A percentile compares a stretch with the other conserved stretches of the same genome.
Conservation (phyloP, 2,797 vertebrate species). For the Diglossa cyanea region DNA sequence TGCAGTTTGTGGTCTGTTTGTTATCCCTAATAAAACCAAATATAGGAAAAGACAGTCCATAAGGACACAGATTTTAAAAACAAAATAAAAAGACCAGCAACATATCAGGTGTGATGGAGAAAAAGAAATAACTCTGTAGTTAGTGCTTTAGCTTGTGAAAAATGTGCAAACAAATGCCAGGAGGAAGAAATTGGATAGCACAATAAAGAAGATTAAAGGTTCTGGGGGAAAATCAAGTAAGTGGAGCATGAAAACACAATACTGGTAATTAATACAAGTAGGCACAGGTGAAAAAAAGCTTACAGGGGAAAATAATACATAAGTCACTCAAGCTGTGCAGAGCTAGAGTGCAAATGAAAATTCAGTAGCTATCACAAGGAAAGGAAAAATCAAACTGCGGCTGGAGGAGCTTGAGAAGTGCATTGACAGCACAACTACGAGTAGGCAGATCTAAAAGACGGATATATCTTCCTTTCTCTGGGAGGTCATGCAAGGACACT, state of each 20-base stretch:
- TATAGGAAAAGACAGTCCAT: neutral
- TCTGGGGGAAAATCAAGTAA: neutral
- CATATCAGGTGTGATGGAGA: neutral
- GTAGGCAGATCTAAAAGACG: constrained; percentile 12
- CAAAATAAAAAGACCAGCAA: neutral
- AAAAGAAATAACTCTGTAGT: neutral
- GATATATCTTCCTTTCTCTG: neutral
- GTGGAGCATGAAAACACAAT: neutral
- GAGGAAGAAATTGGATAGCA: neutral
- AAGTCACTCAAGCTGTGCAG: constrained; percentile 34
- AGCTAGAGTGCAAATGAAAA: constrained; percentile 19
- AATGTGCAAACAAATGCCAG: neutral
- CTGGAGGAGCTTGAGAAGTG: constrained; percentile 29
- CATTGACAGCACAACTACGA: constrained; percentile 35
- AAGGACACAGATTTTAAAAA: neutral
- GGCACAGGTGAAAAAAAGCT: neutral
- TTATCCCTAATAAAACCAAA: neutral
- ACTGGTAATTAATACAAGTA: constrained; percentile 30
- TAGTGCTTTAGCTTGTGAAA: neutral
- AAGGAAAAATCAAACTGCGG: constrained; percentile 16
- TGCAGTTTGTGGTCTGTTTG: neutral
- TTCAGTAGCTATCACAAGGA: constrained; percentile 11
- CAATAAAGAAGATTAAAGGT: neutral
- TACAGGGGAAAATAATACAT: neutral
- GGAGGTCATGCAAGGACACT: constrained; percentile 40